A percentile compares a stretch with the other conserved stretches of the same genome.
These are phyloP conservation scores for Spongia lamella DNA, from an alignment of 37 sponge, comb jelly and placozoan species.

Conservation along the genomic window DNA sequence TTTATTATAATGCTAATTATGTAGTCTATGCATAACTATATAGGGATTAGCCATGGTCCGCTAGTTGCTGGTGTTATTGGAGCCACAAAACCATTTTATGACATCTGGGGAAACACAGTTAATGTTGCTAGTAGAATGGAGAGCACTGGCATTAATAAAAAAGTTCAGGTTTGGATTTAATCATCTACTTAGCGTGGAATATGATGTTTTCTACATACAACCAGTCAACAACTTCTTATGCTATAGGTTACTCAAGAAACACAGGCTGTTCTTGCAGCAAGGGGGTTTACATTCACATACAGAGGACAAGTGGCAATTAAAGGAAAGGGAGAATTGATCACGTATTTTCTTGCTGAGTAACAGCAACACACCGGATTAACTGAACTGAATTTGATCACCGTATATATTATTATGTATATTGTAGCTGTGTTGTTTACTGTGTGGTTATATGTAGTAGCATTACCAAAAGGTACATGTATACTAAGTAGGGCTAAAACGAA, in stretches of 20 bases:
- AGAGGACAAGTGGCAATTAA: conserved; percentile 50
- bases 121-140: conserved; percentile 93
- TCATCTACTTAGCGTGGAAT: too few relatives aligned
- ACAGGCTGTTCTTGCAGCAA: conserved; percentile 21
- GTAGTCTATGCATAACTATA: not conserved
- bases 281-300: conserved; percentile 53
- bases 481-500: too few relatives aligned
- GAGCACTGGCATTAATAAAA: conserved; percentile 75
- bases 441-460: too few relatives aligned
- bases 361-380: too few relatives aligned
- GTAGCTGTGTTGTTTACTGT: too few relatives aligned
- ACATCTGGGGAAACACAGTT: conserved; percentile 96
- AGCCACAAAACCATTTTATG: conserved; percentile 87
- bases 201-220: too few relatives aligned
- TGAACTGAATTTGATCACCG: too few relatives aligned
- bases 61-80: conserved; percentile 94
- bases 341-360: conserved; percentile 33
- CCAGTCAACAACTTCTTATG: too few relatives aligned
- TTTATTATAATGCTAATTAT: too few relatives aligned
- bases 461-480: too few relatives aligned
- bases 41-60: conserved; percentile 83
- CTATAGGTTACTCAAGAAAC: conserved; percentile 22
- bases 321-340: conserved; percentile 59
- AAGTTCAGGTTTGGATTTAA: conserved; percentile 87
- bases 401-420: too few relatives aligned